A percentile compares a stretch with the other conserved stretches of the same genome.
phyloP scores from a whole-genome alignment of 2,888 invertebrate species.

The Sabatieria punctata region DNA sequence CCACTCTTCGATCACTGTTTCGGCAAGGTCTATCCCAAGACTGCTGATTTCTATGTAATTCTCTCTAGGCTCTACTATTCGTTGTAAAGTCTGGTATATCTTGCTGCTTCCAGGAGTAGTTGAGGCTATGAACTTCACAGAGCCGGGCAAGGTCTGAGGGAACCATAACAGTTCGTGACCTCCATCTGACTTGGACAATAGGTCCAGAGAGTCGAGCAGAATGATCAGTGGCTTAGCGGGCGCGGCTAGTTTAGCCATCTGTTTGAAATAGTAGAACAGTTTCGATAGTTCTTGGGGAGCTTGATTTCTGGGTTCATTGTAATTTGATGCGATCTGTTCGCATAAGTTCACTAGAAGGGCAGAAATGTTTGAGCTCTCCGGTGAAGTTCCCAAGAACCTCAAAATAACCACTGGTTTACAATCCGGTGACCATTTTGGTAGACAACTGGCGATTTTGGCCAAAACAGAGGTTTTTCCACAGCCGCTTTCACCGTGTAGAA shows the following conservation, averaged over 20 bases:
- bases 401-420: slow-evolving; percentile 72
- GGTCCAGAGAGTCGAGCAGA: slow-evolving; percentile 89
- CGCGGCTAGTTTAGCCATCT: slow-evolving; percentile 63
- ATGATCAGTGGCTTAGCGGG: slow-evolving; percentile 66
- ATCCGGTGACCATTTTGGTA: too few relatives aligned
- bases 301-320: too few relatives aligned
- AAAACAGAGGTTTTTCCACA: too few relatives aligned
- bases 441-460: too few relatives aligned
- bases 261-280: slow-evolving; percentile 84
- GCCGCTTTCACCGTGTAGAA: too few relatives aligned
- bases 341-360: slow-evolving; percentile 82
- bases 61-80: slow-evolving; percentile 39
- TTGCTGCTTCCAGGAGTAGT: slow-evolving; percentile 17
- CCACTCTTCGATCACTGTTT: slow-evolving; percentile 74
- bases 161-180: slow-evolving; percentile 91
- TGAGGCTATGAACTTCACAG: slow-evolving; percentile 54
- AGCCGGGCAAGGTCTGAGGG: slow-evolving; percentile 66
- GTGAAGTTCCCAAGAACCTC: slow-evolving; percentile 82
- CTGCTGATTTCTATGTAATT: too few relatives aligned
- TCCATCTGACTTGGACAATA: slow-evolving; percentile 78
- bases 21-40: slow-evolving; percentile 80
- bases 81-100: neutral
- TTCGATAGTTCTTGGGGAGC: slow-evolving; percentile 92
- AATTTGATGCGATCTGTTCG: slow-evolving; percentile 47
- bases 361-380: slow-evolving; percentile 78